Evolutionary conservation across 2,113 vertebrate genomes (phyloP).

Genomic region (Mastomys coucha): DNA sequence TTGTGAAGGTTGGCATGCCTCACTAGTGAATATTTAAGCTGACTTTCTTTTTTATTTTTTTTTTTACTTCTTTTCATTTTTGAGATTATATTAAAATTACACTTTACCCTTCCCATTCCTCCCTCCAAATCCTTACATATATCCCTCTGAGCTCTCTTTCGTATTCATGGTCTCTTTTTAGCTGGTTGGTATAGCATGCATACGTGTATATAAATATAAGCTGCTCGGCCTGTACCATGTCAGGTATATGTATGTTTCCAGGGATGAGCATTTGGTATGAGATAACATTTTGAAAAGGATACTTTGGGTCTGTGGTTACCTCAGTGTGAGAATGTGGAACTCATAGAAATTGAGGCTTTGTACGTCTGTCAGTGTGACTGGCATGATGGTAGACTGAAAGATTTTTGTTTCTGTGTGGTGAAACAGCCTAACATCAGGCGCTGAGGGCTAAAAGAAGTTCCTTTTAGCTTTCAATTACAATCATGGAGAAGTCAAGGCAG

Average conservation of each 20-base stretch:
- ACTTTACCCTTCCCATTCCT: not conserved
- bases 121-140: not conserved
- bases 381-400: not conserved
- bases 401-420: not conserved
- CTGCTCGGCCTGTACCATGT: not conserved
- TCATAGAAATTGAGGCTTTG: no score
- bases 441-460: not conserved
- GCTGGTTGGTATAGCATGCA: no score
- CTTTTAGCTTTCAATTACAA: not conserved
- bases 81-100: not conserved
- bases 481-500: not conserved
- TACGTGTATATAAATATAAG: not conserved
- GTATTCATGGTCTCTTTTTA: not conserved
- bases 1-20: not conserved
- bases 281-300: no score
- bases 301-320: not conserved
- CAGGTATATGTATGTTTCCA: not conserved
- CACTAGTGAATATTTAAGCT: not conserved
- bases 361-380: not conserved
- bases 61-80: not conserved
- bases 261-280: not conserved
- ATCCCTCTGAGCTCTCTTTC: not conserved
- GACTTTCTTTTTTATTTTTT: not conserved
- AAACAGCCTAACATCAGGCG: accelerated
- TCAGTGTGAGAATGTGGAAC: not conserved